A percentile compares a stretch with the other conserved stretches of the same genome.
Conservation (phyloP, 2,888 invertebrate species). For the Scaptodrosophila latifasciaeformis region DNA sequence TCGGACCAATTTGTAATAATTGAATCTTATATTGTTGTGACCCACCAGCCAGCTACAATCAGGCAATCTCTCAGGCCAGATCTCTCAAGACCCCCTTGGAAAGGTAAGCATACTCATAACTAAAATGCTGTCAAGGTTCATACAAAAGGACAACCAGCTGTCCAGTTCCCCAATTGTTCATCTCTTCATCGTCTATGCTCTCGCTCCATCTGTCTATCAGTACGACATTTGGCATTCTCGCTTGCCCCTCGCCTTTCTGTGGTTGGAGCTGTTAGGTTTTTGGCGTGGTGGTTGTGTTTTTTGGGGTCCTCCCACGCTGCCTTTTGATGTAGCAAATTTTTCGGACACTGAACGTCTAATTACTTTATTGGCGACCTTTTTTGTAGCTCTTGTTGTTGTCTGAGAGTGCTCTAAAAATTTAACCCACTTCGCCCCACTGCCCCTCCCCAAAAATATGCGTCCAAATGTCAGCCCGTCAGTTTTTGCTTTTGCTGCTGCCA, state of each 20-base stretch:
- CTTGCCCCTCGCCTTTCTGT: too few species aligned
- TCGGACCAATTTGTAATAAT: constrained; percentile 49
- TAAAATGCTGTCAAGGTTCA: not conserved
- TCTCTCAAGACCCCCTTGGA: constrained; percentile 15
- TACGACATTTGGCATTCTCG: too few species aligned
- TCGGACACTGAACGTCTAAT: constrained; percentile 68
- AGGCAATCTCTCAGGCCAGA: constrained; percentile 16
- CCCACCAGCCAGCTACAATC: constrained; percentile 8
- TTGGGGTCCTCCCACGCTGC: constrained; percentile 10
- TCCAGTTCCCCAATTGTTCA: too few species aligned
- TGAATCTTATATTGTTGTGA: constrained; percentile 45
- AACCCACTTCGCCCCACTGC: constrained; percentile 14
- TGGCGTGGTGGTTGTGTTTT: too few species aligned
- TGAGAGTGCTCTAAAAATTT: not conserved
- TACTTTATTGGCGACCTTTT: constrained; percentile 67
- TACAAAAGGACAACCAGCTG: too few species aligned
- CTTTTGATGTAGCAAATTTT: constrained; percentile 65
- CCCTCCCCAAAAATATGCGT: constrained; percentile 17
- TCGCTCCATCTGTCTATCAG: too few species aligned
- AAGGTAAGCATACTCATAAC: constrained; percentile 30
- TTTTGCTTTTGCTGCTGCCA: not conserved
- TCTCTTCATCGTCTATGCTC: too few species aligned
- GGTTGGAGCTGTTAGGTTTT: too few species aligned
- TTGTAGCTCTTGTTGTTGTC: constrained; percentile 14
- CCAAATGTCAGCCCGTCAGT: constrained; percentile 19